These are phyloP conservation scores for Macaria liturata DNA, from an alignment of 2,888 invertebrate genomes.

Conservation along the genomic window DNA sequence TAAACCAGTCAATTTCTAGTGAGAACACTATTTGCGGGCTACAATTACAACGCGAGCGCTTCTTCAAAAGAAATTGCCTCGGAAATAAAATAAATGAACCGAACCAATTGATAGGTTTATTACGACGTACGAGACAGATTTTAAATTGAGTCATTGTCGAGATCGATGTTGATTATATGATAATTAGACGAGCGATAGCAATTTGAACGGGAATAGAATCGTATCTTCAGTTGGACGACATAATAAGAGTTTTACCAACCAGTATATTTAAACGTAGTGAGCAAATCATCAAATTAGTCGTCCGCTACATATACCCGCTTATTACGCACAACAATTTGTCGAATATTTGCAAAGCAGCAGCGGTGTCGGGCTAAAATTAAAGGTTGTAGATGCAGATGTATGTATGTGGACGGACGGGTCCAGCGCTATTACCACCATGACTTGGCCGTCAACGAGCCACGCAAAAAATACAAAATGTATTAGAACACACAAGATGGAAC, in stretches of 20 bases:
- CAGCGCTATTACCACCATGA: constrained; percentile 27
- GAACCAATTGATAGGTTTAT: constrained; percentile 30
- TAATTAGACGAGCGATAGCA: constrained; percentile 10
- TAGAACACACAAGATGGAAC: constrained; percentile 16
- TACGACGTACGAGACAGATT: constrained; percentile 21
- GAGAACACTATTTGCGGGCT: constrained; percentile 46
- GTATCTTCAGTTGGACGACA: not conserved
- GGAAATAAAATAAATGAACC: constrained; percentile 35
- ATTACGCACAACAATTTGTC: constrained; percentile 19
- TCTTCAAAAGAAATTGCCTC: constrained; percentile 33
- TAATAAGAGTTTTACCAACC: not conserved
- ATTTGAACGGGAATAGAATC: constrained; percentile 1
- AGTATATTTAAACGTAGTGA: not conserved
- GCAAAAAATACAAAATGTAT: constrained; percentile 40
- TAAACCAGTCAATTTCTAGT: constrained; percentile 49
- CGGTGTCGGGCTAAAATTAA: constrained; percentile 29
- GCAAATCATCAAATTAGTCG: constrained; percentile 13
- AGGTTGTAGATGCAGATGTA: constrained; percentile 17
- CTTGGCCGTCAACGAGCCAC: constrained; percentile 32
- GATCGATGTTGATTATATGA: constrained; percentile 14
- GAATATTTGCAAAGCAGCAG: constrained; percentile 26
- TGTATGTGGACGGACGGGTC: constrained; percentile 22
- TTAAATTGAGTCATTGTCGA: constrained; percentile 20
- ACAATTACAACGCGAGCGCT: constrained; percentile 40
- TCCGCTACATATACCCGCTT: constrained; percentile 16